phyloP scores from a whole-genome alignment of 1,140 invertebrate genomes.

The Bacillus rossius region DNA sequence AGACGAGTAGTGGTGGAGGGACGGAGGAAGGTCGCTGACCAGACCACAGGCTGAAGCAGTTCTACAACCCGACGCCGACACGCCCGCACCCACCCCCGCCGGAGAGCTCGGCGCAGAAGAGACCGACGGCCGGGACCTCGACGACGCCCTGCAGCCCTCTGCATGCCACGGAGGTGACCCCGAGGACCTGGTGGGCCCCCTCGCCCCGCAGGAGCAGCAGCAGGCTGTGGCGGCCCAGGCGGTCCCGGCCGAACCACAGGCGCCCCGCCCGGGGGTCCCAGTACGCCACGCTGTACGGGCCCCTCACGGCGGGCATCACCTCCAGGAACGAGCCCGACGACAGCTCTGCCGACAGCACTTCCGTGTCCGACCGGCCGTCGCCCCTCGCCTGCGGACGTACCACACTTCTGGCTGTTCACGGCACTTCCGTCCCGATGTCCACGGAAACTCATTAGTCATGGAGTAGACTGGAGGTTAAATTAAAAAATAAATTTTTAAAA shows the following conservation, averaged over 20 bases:
- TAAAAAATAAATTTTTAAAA: not conserved
- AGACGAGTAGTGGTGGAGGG: no score
- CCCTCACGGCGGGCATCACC: slow-evolving; percentile 53
- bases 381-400: slow-evolving; percentile 31
- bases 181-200: slow-evolving; percentile 33
- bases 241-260: slow-evolving; percentile 82
- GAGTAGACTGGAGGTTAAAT: no score
- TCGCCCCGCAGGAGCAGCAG: slow-evolving; percentile 53
- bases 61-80: no score
- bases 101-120: slow-evolving; percentile 55
- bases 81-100: not conserved
- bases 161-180: slow-evolving; percentile 55
- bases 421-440: not conserved
- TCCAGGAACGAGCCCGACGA: slow-evolving; percentile 25
- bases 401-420: slow-evolving; percentile 12
- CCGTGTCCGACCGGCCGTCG: slow-evolving; percentile 13
- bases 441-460: no score
- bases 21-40: no score
- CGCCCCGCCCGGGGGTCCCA: slow-evolving; percentile 53
- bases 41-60: no score
- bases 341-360: slow-evolving; percentile 25
- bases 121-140: slow-evolving; percentile 69
- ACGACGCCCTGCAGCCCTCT: slow-evolving; percentile 48
- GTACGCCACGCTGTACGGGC: slow-evolving; percentile 82
- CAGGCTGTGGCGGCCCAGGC: slow-evolving; percentile 77